Conservation (phyloP, 1,140 invertebrate species). For the Diabrotica virgifera region DNA sequence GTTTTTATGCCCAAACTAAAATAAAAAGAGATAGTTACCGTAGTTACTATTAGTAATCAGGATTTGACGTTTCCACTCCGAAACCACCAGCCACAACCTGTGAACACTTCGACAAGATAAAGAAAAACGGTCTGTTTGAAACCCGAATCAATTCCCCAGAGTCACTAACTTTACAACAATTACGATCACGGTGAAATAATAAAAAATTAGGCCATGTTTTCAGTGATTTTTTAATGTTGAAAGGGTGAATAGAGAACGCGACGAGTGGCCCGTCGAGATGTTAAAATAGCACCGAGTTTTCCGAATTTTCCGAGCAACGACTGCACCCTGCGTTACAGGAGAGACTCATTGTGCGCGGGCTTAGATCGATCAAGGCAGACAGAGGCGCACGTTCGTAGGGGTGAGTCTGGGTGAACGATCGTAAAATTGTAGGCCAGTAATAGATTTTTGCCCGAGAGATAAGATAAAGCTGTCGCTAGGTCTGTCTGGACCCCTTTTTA, state of each 20-base stretch:
- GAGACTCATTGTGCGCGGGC: neutral
- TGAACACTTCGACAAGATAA: neutral
- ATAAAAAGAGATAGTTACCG: too few species aligned
- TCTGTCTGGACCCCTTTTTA: too few species aligned
- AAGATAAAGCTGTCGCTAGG: too few species aligned
- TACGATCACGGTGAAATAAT: neutral
- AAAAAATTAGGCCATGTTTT: constrained; percentile 4
- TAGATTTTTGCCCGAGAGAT: too few species aligned
- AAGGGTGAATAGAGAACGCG: neutral
- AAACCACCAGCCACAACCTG: constrained; percentile 12
- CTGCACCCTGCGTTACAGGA: constrained; percentile 9
- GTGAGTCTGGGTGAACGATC: neutral
- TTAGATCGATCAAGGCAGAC: constrained; percentile 8
- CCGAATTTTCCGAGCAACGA: constrained; percentile 13
- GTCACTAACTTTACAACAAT: constrained; percentile 3
- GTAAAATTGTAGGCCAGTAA: too few species aligned
- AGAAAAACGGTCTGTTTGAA: too few species aligned
- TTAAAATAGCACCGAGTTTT: constrained; percentile 6
- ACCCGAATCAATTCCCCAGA: constrained; percentile 5
- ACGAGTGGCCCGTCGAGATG: constrained; percentile 1
- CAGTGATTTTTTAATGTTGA: neutral
- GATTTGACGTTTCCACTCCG: constrained; percentile 11
- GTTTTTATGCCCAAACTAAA: too few species aligned
- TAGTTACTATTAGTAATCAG: too few species aligned
- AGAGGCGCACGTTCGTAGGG: neutral